These are phyloP conservation scores for Podiceps cristatus DNA, from an alignment of 2,113 vertebrate species.

Conservation along the genomic window DNA sequence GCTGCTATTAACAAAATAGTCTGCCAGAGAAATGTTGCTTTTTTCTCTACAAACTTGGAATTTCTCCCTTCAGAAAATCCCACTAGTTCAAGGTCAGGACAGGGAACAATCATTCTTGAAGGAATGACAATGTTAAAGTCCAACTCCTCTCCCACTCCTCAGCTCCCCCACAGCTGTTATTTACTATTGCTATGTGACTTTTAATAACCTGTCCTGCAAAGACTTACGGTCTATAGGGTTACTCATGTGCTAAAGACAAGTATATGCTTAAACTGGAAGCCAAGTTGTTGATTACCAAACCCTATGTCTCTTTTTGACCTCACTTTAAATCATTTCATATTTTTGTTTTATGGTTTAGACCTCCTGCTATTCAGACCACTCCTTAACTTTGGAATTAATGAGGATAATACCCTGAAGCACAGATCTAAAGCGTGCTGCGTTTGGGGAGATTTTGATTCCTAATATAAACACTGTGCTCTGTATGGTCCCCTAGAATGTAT, in stretches of 20 bases:
- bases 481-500: neutral
- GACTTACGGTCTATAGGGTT: neutral
- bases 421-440: neutral
- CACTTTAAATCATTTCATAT: neutral
- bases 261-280: neutral
- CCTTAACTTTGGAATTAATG: neutral
- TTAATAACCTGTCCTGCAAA: neutral
- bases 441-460: neutral
- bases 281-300: neutral
- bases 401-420: neutral
- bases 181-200: constrained; percentile 28
- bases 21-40: constrained; percentile 13
- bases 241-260: neutral
- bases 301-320: neutral
- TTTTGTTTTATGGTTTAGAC: neutral
- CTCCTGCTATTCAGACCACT: neutral
- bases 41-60: constrained; percentile 34
- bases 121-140: constrained; percentile 23
- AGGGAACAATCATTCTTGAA: constrained; percentile 30
- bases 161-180: constrained; percentile 35
- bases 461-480: neutral
- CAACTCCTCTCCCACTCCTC: neutral
- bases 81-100: constrained; percentile 40
- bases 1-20: constrained; percentile 36
- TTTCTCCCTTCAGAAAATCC: constrained; percentile 34